These are phyloP conservation scores for Rhabdomys pumilio DNA, from an alignment of 2,797 vertebrate species.

Conservation along the genomic window DNA sequence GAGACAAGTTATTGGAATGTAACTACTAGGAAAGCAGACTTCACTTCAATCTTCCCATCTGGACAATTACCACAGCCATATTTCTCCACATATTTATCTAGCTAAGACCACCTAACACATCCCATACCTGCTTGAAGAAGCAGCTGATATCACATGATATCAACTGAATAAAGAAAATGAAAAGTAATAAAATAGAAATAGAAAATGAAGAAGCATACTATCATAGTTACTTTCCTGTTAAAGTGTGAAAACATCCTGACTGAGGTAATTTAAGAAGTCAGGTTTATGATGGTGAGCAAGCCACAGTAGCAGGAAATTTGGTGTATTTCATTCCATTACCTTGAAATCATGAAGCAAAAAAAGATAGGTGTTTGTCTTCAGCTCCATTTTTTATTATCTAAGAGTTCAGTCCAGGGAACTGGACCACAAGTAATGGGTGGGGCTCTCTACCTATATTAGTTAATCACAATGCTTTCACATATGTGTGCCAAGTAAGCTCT, in stretches of 20 bases:
- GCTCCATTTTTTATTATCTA: neutral
- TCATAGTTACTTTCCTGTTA: neutral
- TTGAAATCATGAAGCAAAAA: neutral
- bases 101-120: neutral
- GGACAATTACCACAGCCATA: neutral
- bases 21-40: neutral
- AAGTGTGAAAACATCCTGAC: too few relatives aligned
- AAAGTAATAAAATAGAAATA: neutral
- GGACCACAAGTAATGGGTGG: fast-evolving
- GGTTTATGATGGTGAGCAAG: neutral
- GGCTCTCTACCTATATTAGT: neutral
- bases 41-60: fast-evolving
- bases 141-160: fast-evolving
- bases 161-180: too few relatives aligned
- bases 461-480: neutral
- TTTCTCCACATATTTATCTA: neutral
- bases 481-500: neutral
- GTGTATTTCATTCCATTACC: neutral
- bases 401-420: neutral
- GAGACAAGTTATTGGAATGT: neutral
- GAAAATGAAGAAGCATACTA: neutral
- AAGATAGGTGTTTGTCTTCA: neutral
- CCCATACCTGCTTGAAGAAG: fast-evolving
- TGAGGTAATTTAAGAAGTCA: neutral
- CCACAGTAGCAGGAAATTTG: neutral